These are phyloP conservation scores for Thera britannica DNA, from an alignment of 2,888 invertebrate species.

Conservation along the genomic window DNA sequence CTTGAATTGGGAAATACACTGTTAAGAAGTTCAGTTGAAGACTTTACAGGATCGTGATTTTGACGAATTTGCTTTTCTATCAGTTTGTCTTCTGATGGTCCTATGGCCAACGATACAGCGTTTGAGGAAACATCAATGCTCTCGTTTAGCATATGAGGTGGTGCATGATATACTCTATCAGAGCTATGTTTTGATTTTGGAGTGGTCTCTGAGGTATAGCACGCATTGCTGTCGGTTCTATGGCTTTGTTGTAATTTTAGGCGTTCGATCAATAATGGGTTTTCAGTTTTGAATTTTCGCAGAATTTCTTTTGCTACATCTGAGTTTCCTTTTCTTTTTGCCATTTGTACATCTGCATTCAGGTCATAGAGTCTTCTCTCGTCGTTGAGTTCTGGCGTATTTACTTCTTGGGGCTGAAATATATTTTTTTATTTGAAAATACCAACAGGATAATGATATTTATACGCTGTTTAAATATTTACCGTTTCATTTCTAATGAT, in stretches of 20 bases:
- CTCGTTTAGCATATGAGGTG: background rate
- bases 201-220: constrained; percentile 24
- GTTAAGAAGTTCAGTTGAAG: constrained; percentile 57
- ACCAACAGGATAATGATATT: background rate
- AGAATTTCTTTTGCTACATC: constrained; percentile 52
- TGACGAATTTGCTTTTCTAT: constrained; percentile 36
- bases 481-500: constrained; percentile 69
- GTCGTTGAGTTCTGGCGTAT: constrained; percentile 52
- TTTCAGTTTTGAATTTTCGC: constrained; percentile 61
- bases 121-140: constrained; percentile 16
- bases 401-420: constrained; percentile 61
- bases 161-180: constrained; percentile 1
- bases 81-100: constrained; percentile 15
- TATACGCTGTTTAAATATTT: constrained; percentile 14
- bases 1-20: constrained; percentile 41
- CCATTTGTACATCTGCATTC: constrained; percentile 63
- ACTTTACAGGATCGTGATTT: constrained; percentile 46
- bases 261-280: constrained; percentile 59
- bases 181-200: constrained; percentile 6
- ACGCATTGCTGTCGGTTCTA: constrained; percentile 45
- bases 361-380: constrained; percentile 65
- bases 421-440: background rate
- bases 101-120: constrained; percentile 11
- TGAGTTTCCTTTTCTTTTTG: constrained; percentile 53
- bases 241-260: constrained; percentile 49